A percentile compares a stretch with the other conserved stretches of the same genome.
Evolutionary conservation across 2,113 vertebrate genomes (phyloP).

Genomic region (Poecilia latipinna): DNA sequence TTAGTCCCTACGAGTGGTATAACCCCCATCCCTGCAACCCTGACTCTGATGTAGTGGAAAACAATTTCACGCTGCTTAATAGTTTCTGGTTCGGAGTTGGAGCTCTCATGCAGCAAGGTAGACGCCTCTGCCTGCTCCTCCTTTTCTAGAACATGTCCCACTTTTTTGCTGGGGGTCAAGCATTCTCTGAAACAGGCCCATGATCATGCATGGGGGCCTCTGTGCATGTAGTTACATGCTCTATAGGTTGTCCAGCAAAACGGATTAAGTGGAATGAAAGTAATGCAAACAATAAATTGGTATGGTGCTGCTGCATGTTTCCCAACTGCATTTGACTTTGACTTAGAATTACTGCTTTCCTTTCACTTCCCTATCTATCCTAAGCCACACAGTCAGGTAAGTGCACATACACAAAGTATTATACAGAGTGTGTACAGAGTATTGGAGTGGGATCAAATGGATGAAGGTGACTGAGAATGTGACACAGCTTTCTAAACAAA

Average conservation of each 20-base stretch:
- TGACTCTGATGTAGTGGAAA: slow-evolving; percentile 99
- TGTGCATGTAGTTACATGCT: slow-evolving; percentile 92
- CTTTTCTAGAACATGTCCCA: slow-evolving; percentile 88
- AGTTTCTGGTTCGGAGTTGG: slow-evolving; percentile 99
- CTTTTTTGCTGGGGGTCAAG: slow-evolving; percentile 94
- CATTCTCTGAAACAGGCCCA: slow-evolving; percentile 81
- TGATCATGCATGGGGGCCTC: slow-evolving; percentile 95
- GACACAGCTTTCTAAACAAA: slow-evolving; percentile 52
- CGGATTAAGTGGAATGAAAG: slow-evolving; percentile 36
- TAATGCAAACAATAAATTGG: slow-evolving; percentile 40
- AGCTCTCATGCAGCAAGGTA: slow-evolving; percentile 99
- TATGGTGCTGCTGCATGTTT: slow-evolving; percentile 65
- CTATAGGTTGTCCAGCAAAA: slow-evolving; percentile 52
- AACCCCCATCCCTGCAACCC: slow-evolving; percentile 99
- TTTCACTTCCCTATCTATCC: neutral
- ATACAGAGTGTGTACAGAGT: slow-evolving; percentile 1
- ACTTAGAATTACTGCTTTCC: neutral
- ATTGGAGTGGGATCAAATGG: slow-evolving; percentile 24
- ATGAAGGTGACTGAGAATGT: slow-evolving; percentile 50
- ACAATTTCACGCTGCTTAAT: slow-evolving; percentile 99
- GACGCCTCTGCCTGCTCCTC: slow-evolving; percentile 93
- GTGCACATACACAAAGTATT: slow-evolving; percentile 35
- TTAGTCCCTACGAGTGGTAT: slow-evolving; percentile 99
- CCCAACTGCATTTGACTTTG: neutral
- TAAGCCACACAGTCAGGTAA: slow-evolving; percentile 66